Percentiles rank a stretch among this genome's conserved stretches.
phyloP scores from a whole-genome alignment of 2,113 vertebrate species.

The Asarcornis scutulata region DNA sequence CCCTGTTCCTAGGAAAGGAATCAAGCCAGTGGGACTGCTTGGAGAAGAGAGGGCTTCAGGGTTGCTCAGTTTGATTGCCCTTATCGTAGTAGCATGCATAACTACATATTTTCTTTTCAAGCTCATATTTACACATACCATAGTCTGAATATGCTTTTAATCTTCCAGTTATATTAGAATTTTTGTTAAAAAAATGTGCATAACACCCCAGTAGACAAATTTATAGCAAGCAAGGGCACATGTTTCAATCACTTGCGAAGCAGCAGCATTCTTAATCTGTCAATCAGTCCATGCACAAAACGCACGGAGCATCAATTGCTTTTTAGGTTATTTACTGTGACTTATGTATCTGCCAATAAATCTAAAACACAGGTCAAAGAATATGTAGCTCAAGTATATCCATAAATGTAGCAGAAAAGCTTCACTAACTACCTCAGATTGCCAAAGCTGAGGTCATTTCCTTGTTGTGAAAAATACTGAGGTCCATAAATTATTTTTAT shows the following conservation, averaged over 20 bases:
- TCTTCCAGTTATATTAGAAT: conserved; percentile 6
- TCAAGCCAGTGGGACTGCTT: neutral
- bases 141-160: conserved; percentile 10
- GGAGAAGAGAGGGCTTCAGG: neutral
- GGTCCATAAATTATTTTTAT: conserved; percentile 81
- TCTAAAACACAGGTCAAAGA: conserved; percentile 80
- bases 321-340: conserved; percentile 80
- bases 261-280: conserved; percentile 60
- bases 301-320: conserved; percentile 71
- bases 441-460: conserved; percentile 81
- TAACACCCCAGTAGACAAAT: conserved; percentile 45
- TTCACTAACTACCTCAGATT: conserved; percentile 74
- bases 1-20: neutral
- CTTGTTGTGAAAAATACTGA: conserved; percentile 77
- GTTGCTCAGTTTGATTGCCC: neutral
- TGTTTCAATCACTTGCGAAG: conserved; percentile 60
- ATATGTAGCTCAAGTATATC: conserved; percentile 79
- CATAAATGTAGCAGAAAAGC: conserved; percentile 79
- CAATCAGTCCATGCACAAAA: conserved; percentile 71
- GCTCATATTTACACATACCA: neutral
- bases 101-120: neutral
- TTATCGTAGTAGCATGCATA: neutral
- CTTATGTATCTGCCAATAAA: conserved; percentile 83
- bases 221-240: conserved; percentile 63
- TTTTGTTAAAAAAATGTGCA: conserved; percentile 49